Evolutionary conservation across 2,888 invertebrate species (phyloP), one percentile per base, ranked within the genome.

Genomic region (Trichogramma evanescens): DNA sequence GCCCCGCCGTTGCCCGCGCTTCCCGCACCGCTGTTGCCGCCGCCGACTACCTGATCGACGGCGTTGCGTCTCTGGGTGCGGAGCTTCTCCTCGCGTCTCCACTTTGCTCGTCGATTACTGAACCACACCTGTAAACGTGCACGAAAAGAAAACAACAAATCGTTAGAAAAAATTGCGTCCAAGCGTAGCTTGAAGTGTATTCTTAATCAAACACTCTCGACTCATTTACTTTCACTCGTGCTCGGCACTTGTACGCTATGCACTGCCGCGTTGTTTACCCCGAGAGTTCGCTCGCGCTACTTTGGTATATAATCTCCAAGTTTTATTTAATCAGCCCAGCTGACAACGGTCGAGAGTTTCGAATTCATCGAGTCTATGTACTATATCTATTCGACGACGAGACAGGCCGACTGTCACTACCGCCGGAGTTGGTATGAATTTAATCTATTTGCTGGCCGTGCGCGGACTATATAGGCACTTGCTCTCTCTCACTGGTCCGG

Each of bases 21-120:
- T 79, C 82, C 74, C 10, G 76, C 74, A 44, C 76, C 78, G 61
- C 71, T 70, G 61, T 67, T 69, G 38, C 68, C 74, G 43, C 74
- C 74, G 13, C 73, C 75, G 50, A 80, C 77, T 10, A 78, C 79
- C 75, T 82, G 83, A 73, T 84, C 83, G 46, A 82, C 83, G 62
- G 83, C 82, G 50, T 81, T 79, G 59, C 92, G 83, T 67, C 92
- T 82, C 80, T 97, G 97, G 76, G 93, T 96, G 57, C 98, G 86
- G 63, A 99, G 84, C 80, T 99, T 99, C 79, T 99, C 99, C 78
- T 99, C 99, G 13, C 99, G 86, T 56, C 99, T 88, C 96, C 97
- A 98, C 83, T 99, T 99, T 69, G 99, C 99, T 54, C 99, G 86
- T 58, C 99, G 89, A 81, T 99, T 99, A 66, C 96, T 97, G 81